Evolutionary conservation across 2,888 invertebrate genomes (phyloP).

Genomic region (Pyrochroa serraticornis): DNA sequence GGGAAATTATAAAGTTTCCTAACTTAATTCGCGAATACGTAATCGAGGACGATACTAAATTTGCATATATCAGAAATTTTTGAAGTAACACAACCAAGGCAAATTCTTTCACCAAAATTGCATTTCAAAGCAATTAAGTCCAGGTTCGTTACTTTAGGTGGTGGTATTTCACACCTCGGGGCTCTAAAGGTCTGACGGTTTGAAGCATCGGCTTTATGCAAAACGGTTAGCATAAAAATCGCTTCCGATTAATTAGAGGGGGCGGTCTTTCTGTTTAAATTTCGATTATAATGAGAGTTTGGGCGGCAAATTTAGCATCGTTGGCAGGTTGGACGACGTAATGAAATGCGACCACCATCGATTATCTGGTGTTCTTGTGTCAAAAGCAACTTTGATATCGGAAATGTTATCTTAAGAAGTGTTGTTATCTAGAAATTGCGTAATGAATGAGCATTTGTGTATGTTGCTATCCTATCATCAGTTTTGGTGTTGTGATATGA

Average conservation of each 20-base stretch:
- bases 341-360: slow-evolving; percentile 16
- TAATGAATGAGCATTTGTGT: slow-evolving; percentile 28
- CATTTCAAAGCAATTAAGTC: too few relatives aligned
- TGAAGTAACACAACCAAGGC: too few relatives aligned
- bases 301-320: not conserved
- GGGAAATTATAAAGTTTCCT: slow-evolving; percentile 21
- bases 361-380: slow-evolving; percentile 5
- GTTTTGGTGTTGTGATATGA: slow-evolving; percentile 41
- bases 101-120: too few relatives aligned
- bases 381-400: slow-evolving; percentile 17
- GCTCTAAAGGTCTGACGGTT: too few relatives aligned
- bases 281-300: slow-evolving; percentile 5
- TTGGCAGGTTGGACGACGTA: slow-evolving; percentile 7
- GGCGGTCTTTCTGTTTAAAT: not conserved
- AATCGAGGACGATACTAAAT: slow-evolving; percentile 18
- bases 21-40: slow-evolving; percentile 19
- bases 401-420: slow-evolving; percentile 26
- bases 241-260: too few relatives aligned
- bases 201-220: too few relatives aligned
- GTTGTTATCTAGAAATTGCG: slow-evolving; percentile 25
- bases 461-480: slow-evolving; percentile 38
- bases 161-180: too few relatives aligned
- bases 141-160: too few relatives aligned
- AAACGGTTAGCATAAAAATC: too few relatives aligned
- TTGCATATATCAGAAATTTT: slow-evolving; percentile 15